A percentile compares a stretch with the other conserved stretches of the same genome.
These are phyloP conservation scores for Lamprologus ornatipinnis DNA, from an alignment of 2,113 vertebrate genomes.

Conservation along the genomic window DNA sequence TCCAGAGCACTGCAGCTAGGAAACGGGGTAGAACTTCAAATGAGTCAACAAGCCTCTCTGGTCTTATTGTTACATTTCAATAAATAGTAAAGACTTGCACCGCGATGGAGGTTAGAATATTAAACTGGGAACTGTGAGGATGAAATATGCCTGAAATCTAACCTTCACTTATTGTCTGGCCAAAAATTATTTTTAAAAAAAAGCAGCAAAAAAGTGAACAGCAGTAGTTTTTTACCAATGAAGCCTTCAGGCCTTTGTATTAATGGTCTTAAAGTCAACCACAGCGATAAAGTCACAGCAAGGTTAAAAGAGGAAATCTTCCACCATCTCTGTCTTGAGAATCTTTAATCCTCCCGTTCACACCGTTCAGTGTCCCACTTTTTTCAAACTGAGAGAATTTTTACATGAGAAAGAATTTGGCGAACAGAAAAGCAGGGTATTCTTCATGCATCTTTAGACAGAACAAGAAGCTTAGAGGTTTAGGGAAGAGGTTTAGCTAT, in stretches of 20 bases:
- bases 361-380: neutral
- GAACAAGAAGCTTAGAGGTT: neutral
- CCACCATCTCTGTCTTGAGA: neutral
- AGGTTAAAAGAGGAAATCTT: neutral
- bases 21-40: neutral
- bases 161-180: neutral
- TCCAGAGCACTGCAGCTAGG: neutral
- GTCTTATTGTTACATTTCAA: neutral
- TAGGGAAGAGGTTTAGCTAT: neutral
- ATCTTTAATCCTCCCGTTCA: neutral
- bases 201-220: neutral
- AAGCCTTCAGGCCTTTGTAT: neutral
- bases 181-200: neutral
- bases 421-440: neutral
- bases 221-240: neutral
- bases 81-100: neutral
- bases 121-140: neutral
- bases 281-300: neutral
- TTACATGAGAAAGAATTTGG: neutral
- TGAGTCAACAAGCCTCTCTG: neutral
- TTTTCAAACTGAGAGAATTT: neutral
- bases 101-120: neutral
- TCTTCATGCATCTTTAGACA: neutral
- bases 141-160: neutral
- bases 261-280: neutral